A percentile compares a stretch with the other conserved stretches of the same genome.
phyloP scores from a whole-genome alignment of 2,113 vertebrate genomes.

The Cyanocitta stelleri region DNA sequence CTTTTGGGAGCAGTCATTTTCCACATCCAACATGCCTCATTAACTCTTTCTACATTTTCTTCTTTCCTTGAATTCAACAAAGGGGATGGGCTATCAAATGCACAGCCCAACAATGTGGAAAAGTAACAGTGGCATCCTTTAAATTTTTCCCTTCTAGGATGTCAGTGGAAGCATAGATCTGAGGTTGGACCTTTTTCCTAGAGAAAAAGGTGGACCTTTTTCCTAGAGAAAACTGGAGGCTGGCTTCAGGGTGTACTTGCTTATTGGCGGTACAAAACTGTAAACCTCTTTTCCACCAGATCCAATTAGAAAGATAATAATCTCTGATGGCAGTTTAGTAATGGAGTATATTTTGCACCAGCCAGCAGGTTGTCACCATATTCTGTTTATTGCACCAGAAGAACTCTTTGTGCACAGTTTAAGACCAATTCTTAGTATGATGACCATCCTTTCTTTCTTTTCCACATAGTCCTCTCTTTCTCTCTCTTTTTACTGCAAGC shows the following conservation, averaged over 20 bases:
- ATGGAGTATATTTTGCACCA: neutral
- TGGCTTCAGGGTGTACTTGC: neutral
- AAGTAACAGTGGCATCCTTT: neutral
- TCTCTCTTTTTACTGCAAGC: neutral
- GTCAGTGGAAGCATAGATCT: neutral
- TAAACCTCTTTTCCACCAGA: neutral
- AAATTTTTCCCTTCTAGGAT: neutral
- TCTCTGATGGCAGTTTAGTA: neutral
- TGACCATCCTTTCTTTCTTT: neutral
- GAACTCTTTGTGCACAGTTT: neutral
- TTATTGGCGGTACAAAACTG: neutral
- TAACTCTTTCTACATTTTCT: neutral
- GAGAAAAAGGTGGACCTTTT: neutral
- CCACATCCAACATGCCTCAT: neutral
- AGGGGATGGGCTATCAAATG: neutral
- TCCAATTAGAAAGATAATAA: neutral
- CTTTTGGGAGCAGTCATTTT: neutral
- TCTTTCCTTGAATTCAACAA: neutral
- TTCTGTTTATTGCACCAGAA: neutral
- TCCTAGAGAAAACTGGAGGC: neutral
- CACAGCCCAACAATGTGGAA: neutral
- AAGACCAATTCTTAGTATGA: neutral
- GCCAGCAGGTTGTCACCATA: neutral
- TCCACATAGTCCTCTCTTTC: neutral
- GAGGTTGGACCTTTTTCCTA: neutral